Evolutionary conservation across 1,140 invertebrate species (phyloP).

Genomic region (Eueides isabella): DNA sequence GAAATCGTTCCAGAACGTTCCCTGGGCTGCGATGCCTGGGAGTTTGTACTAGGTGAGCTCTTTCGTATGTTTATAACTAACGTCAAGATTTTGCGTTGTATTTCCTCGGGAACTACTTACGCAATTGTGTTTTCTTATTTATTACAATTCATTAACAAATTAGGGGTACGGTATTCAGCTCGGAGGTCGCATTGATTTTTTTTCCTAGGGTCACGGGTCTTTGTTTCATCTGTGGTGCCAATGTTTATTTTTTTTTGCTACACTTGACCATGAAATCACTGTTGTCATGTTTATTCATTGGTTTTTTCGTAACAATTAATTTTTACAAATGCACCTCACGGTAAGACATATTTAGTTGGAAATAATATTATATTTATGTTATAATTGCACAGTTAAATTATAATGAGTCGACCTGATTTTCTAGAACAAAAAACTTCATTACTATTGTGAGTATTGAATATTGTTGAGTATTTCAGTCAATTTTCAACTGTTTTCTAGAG

Average conservation of each 20-base stretch:
- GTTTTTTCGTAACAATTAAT: constrained; percentile 46
- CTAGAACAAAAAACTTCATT: constrained; percentile 1
- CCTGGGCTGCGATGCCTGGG: constrained; percentile 97
- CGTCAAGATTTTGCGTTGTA: constrained; percentile 81
- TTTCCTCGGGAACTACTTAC: constrained; percentile 72
- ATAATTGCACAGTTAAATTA: constrained; percentile 12
- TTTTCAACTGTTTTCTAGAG: not conserved
- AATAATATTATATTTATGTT: not conserved
- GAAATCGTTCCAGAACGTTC: constrained; percentile 97
- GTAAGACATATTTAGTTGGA: not conserved
- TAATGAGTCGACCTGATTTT: constrained; percentile 27
- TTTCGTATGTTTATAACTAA: constrained; percentile 74
- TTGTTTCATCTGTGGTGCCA: constrained; percentile 61
- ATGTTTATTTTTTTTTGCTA: constrained; percentile 78
- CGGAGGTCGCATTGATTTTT: constrained; percentile 65
- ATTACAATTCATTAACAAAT: constrained; percentile 28
- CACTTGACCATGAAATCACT: constrained; percentile 78
- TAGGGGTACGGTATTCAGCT: not conserved
- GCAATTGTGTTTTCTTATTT: constrained; percentile 63
- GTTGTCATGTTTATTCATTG: constrained; percentile 63
- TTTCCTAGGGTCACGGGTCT: constrained; percentile 58
- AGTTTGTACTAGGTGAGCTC: constrained; percentile 96
- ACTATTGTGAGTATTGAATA: not conserved
- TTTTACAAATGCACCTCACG: constrained; percentile 12
- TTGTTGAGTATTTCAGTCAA: not conserved